Percentiles rank a stretch among this genome's conserved stretches.
phyloP scores from a whole-genome alignment of 2,113 vertebrate species.

The zebrafish (Danio rerio) region DNA sequence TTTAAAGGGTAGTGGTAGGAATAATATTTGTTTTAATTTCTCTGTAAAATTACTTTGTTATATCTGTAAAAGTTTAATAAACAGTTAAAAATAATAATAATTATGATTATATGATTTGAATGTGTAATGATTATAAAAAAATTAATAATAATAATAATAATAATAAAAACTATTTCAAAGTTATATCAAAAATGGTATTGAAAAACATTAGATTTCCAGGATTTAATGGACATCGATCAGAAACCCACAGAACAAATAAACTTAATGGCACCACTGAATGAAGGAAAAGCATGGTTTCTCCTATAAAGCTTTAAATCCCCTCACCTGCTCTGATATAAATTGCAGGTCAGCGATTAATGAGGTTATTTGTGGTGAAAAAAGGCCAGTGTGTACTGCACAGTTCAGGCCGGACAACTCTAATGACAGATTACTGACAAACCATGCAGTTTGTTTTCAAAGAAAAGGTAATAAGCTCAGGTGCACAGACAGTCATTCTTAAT shows the following conservation, averaged over 20 bases:
- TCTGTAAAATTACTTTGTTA: too few species aligned
- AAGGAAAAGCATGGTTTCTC: slow-evolving; percentile 14
- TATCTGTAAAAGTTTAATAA: too few species aligned
- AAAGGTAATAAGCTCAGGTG: slow-evolving; percentile 26
- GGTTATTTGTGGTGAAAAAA: slow-evolving; percentile 64
- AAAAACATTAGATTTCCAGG: too few species aligned
- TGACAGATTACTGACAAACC: slow-evolving; percentile 43
- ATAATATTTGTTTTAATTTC: too few species aligned
- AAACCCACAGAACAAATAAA: slow-evolving; percentile 8
- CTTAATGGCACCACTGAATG: slow-evolving; percentile 49
- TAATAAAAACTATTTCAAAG: too few species aligned
- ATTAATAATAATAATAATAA: too few species aligned
- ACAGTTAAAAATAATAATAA: too few species aligned
- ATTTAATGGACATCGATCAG: slow-evolving; percentile 31
- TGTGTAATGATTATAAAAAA: too few species aligned
- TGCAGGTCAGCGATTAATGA: slow-evolving; percentile 75
- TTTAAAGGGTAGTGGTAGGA: too few species aligned
- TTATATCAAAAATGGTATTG: too few species aligned
- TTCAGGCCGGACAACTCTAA: slow-evolving; percentile 10
- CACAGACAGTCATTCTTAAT: slow-evolving; percentile 26
- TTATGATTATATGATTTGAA: too few species aligned
- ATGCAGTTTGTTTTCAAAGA: slow-evolving; percentile 20
- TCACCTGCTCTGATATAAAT: slow-evolving; percentile 11
- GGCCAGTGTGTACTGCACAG: slow-evolving; percentile 44
- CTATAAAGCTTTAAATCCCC: slow-evolving; percentile 46